Base-by-base conservation (phyloP, 2,888 invertebrate genomes). In the Stictocephala bisonia region DNA sequence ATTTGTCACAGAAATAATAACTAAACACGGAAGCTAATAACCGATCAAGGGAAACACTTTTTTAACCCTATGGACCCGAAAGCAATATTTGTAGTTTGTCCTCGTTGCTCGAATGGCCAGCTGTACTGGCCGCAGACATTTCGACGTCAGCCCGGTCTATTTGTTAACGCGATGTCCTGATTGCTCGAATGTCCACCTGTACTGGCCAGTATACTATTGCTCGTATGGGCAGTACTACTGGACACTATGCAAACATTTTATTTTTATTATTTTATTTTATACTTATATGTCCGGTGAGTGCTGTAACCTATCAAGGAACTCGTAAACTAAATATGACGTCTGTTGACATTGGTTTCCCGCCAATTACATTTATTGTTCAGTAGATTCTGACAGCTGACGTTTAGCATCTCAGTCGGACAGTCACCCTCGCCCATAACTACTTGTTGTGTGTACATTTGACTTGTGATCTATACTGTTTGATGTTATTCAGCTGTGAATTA, bases 201-300 rank as follows among this genome's bases (percentile, higher is more conserved):
- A 15, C 18, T 48, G 48, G 15, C 48, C 48, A 48, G 22, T 2
- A 48, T 48, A 48, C 48, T 48, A 48, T 48, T n/a, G 15, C 48
- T 48, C 48, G 48, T 22, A 48, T 48, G 48, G 48, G 20, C 48
- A 48, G 48, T 48, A 48, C 48, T 7, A 48, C 48, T 48, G 48
- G 7, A 1, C 48, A 48, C 48, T 48, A 48, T 20, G 22, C 48
- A 48, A 20, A 48, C 22, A 24, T 44, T 15, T 22, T 15, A 48
- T 48, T 48, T 7, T 48, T 24, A 22, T 22, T 22, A 22, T 22
- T 48, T 48, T 48, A 22, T 22, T 48, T 48, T 48, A 7, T 48
- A 24, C 22, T 48, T 22, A 22, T 22, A 48, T 15, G 18, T 48
- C 48, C 22, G 48, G 48, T 48, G 48, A 48, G 48, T 48, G 48